Evolutionary conservation across 2,797 vertebrate species (phyloP).

Genomic region (Coreius guichenoti): DNA sequence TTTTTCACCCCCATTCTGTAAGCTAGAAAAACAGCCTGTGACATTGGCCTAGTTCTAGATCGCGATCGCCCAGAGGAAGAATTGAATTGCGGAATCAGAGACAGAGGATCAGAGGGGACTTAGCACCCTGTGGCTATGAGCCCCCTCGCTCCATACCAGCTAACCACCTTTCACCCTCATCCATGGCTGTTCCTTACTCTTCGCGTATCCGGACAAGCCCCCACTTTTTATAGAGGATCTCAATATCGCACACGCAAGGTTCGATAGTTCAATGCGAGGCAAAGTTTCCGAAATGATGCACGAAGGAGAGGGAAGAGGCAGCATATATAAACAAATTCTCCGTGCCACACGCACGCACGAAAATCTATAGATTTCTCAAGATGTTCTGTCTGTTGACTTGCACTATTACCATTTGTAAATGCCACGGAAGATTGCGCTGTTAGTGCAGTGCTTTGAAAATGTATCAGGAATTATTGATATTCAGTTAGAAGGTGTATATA

Average conservation of each 20-base stretch:
- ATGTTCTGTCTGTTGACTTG: constrained; percentile 52
- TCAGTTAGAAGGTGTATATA: constrained; percentile 55
- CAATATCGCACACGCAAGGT: constrained; percentile 76
- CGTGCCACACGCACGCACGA: neutral
- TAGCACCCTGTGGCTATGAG: constrained; percentile 78
- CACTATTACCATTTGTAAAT: constrained; percentile 48
- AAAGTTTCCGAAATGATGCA: constrained; percentile 69
- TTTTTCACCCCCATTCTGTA: constrained; percentile 68
- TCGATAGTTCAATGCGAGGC: constrained; percentile 78
- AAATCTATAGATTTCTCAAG: constrained; percentile 57
- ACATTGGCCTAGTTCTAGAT: constrained; percentile 82
- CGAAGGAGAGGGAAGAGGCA: constrained; percentile 42
- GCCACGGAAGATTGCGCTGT: constrained; percentile 44
- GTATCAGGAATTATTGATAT: constrained; percentile 54
- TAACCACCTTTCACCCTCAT: constrained; percentile 76
- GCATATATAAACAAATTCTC: constrained; percentile 59
- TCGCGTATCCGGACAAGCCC: constrained; percentile 70
- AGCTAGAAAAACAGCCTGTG: constrained; percentile 74
- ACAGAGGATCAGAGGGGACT: constrained; percentile 82
- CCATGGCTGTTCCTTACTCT: constrained; percentile 63
- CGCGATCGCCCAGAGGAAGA: constrained; percentile 75
- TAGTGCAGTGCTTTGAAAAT: constrained; percentile 38
- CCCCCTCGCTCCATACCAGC: constrained; percentile 72
- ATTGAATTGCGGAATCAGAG: constrained; percentile 80
- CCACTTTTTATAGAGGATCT: constrained; percentile 69